Conservation (phyloP, 1,140 invertebrate species). For the Vanessa tameamea region DNA sequence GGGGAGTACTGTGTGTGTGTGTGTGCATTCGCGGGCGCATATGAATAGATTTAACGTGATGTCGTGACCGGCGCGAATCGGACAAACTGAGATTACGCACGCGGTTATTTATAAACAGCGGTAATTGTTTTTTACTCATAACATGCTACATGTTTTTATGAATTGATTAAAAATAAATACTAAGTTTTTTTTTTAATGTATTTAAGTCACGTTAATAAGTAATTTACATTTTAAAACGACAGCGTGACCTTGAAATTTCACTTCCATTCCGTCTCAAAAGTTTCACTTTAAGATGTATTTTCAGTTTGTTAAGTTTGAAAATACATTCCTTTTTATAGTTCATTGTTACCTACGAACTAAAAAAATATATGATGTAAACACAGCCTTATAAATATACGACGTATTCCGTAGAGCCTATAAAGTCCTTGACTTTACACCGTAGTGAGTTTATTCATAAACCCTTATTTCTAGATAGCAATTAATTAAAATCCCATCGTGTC, state of each 20-base stretch:
- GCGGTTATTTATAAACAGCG: constrained; percentile 4
- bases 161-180: too few relatives aligned
- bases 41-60: constrained; percentile 10
- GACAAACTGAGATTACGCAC: constrained; percentile 15
- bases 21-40: constrained; percentile 32
- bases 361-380: background rate
- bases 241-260: too few relatives aligned
- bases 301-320: too few relatives aligned
- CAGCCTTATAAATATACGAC: background rate
- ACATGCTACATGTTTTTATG: too few relatives aligned
- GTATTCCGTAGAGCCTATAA: background rate
- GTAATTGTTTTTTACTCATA: background rate
- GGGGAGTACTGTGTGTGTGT: background rate
- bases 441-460: constrained; percentile 17
- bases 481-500: constrained; percentile 17
- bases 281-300: too few relatives aligned
- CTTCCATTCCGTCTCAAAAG: too few relatives aligned
- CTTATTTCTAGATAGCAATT: constrained; percentile 20
- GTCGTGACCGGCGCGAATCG: constrained; percentile 24
- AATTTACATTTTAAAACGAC: too few relatives aligned
- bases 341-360: background rate
- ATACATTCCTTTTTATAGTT: too few relatives aligned
- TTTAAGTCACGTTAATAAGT: too few relatives aligned
- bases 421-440: constrained; percentile 9
- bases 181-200: too few relatives aligned